Conservation (phyloP, 2,888 invertebrate genomes). For the Tortricodes alternella region DNA sequence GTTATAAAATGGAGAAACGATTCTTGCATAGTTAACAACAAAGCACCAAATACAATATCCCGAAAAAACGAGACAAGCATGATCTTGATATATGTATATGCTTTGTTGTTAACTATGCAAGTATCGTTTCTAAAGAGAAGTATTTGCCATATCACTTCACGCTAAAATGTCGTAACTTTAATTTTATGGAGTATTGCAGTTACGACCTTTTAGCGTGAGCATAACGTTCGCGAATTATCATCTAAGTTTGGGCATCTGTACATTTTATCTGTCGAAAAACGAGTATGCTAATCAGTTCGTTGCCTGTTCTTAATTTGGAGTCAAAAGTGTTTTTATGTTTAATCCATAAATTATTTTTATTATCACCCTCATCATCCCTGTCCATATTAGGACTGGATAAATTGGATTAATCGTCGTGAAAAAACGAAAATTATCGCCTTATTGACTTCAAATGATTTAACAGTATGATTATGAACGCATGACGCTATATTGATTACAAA, state of each 20-base stretch:
- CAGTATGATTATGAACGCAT: background rate
- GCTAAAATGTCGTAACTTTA: too few species aligned
- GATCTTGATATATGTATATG: too few species aligned
- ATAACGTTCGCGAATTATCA: too few species aligned
- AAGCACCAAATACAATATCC: too few species aligned
- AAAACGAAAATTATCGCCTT: conserved; percentile 6
- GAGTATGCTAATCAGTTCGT: conserved; percentile 29
- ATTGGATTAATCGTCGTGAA: conserved; percentile 10
- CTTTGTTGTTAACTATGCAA: too few species aligned
- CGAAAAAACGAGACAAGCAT: too few species aligned
- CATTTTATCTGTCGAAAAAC: background rate
- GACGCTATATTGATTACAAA: background rate
- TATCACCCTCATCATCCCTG: conserved; percentile 3
- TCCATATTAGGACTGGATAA: conserved; percentile 8
- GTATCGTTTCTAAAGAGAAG: too few species aligned
- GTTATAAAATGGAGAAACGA: too few species aligned
- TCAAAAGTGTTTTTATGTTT: conserved; percentile 9
- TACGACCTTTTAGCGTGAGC: too few species aligned
- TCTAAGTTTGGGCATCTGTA: background rate
- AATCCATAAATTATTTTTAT: conserved; percentile 25
- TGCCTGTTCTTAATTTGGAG: conserved; percentile 18
- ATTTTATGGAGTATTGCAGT: too few species aligned
- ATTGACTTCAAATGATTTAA: background rate
- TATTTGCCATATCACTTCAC: too few species aligned
- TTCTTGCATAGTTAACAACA: too few species aligned